Evolutionary conservation across 2,888 invertebrate species (phyloP).

Genomic region (Hylaea fasciaria): DNA sequence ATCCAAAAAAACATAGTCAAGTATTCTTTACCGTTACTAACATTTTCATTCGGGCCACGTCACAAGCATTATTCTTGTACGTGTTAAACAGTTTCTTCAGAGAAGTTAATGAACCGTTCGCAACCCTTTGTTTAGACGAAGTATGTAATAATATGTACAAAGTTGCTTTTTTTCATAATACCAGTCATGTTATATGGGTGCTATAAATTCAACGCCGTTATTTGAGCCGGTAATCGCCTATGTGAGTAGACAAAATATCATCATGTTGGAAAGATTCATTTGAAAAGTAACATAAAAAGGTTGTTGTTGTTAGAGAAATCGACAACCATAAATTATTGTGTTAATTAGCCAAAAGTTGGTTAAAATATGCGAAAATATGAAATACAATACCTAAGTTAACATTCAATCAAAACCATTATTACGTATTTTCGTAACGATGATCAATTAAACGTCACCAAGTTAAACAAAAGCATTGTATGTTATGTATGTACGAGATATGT

Average conservation of each 20-base stretch:
- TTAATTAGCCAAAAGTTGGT: no score
- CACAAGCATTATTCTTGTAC: constrained; percentile 21
- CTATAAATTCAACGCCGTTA: constrained; percentile 19
- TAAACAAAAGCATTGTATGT: no score
- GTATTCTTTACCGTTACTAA: constrained; percentile 2
- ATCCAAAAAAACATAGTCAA: no score
- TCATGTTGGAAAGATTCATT: constrained; percentile 3
- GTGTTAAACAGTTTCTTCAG: constrained; percentile 28
- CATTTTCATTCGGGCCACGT: constrained; percentile 10
- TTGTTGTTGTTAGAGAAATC: no score
- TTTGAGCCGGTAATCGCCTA: constrained; percentile 23
- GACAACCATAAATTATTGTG: no score
- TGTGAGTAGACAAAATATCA: constrained; percentile 6
- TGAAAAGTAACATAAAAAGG: background rate
- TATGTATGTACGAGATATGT: no score
- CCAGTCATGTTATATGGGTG: constrained; percentile 12
- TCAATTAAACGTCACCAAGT: no score
- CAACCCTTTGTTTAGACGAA: constrained; percentile 24
- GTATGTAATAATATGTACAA: constrained; percentile 24
- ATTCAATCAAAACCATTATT: no score
- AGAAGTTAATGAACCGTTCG: constrained; percentile 21
- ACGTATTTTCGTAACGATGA: no score
- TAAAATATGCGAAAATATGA: no score
- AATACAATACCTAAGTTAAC: no score
- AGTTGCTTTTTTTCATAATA: constrained; percentile 21